Base-by-base conservation (phyloP, 2,888 invertebrate genomes). In the Lagria hirta region DNA sequence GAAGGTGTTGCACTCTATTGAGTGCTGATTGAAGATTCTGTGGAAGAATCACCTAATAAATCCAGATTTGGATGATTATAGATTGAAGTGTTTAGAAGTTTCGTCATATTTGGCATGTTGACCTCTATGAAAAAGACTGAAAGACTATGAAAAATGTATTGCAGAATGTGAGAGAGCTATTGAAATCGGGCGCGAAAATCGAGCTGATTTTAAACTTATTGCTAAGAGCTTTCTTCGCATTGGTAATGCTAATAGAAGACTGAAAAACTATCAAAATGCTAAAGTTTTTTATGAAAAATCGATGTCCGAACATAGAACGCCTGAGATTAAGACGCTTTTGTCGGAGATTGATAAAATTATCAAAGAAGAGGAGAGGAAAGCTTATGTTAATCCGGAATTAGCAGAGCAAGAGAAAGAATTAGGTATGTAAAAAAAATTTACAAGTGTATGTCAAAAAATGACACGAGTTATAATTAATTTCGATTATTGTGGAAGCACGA, bases 121-220 rank as follows among this genome's bases (percentile, higher is more conserved):
- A n/a, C n/a, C n/a, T n/a, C n/a, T n/a, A n/a, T n/a, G n/a, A n/a
- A n/a, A n/a, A n/a, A n/a, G n/a, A 73, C 88, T 91, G 66, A 90
- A 89, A 57, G 87, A 96, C 37, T 97, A 84, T 71, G 83, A 92
- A 36, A 85, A 88, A 61, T 97, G 97, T 73, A 89, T 99, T 51
- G 83, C 86, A 55, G 82, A 86, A 56, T 99, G 99, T 69, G 87
- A 95, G 64, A 89, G 88, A 60, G 97, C 91, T 0, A 88, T 98
- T 52, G 96, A 98, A 59, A 76, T 97, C 45, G 99, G 99, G 0
- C 81, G 98, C 61, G 98, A 97, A 73, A 95, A 96, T 71, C 80
- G 97, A 45, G 96, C 98, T 2, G 98, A 99, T 70, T 99, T 89
- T 67, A 97, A 96, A 73, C 75, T 96, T 51, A 95, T 99, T 68